Conservation (phyloP, 2,888 invertebrate species). For the Morpho achilles region DNA sequence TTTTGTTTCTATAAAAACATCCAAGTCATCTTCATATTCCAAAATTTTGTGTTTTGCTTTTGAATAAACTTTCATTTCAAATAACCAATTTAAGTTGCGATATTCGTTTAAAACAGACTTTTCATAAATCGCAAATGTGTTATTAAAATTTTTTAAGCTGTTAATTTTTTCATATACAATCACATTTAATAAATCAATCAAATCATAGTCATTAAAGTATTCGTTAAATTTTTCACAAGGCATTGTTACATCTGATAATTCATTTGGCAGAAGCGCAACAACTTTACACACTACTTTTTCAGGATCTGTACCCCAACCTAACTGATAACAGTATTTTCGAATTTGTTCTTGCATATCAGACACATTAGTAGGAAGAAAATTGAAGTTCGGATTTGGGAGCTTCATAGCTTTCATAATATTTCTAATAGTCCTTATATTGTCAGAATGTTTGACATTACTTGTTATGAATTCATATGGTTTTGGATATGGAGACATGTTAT, state of each 20-base stretch:
- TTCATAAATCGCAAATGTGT: constrained; percentile 78
- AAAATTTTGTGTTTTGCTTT: constrained; percentile 59
- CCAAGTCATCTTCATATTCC: constrained; percentile 58
- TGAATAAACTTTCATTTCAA: constrained; percentile 50
- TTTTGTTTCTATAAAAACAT: constrained; percentile 55
- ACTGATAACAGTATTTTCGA: constrained; percentile 68
- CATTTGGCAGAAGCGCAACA: constrained; percentile 59
- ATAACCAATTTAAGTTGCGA: constrained; percentile 80
- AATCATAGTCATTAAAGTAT: constrained; percentile 64
- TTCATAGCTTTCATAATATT: constrained; percentile 74
- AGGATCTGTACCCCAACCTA: constrained; percentile 68
- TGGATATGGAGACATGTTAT: constrained; percentile 73
- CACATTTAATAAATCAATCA: constrained; percentile 76
- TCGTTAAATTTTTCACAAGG: constrained; percentile 52
- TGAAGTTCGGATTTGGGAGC: constrained; percentile 67
- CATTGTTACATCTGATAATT: constrained; percentile 57
- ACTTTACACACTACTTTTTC: constrained; percentile 72
- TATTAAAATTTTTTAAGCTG: constrained; percentile 61
- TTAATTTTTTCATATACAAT: constrained; percentile 77
- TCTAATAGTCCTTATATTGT: constrained; percentile 71
- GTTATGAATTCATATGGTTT: constrained; percentile 84
- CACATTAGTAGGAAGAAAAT: constrained; percentile 64
- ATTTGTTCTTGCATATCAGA: constrained; percentile 66
- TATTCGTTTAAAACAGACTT: constrained; percentile 73
- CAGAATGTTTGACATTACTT: constrained; percentile 74